Evolutionary conservation across 2,113 vertebrate species (phyloP), one percentile per base, ranked within the genome.

Genomic region (Hystrix brachyura): DNA sequence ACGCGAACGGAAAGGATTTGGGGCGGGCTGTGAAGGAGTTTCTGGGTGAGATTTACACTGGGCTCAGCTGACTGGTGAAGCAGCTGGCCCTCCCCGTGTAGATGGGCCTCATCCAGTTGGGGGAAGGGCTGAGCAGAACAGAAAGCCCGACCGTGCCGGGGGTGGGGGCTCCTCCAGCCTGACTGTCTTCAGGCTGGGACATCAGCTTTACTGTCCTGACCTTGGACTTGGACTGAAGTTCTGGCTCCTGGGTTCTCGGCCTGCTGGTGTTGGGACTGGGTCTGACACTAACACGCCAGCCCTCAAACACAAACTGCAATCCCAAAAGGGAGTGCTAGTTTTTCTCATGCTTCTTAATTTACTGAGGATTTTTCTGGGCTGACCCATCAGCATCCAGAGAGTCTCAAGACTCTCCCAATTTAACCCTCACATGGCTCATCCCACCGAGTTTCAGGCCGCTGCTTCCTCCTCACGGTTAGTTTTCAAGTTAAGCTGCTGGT

Each of bases 81-180:
- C 46, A 87, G 14, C 7, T 25, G 53, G 34, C n/a, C 23, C 19
- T 57, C 5, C 62, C 87, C 7, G 0, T 19, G 59, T 32, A 32
- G 76, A 55, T 76, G 86, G 78, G 46, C 10, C 51, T 86, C 29
- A n/a, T 53, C 57, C 62, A 71, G 2, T 38, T 38, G 38, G 38
- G 32, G 59, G 13, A 62, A 51, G 27, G 34, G 43, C n/a, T 57
- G 57, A 51, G 55, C 21, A 32, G 32, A 11, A 14, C n/a, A 4
- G 80, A 62, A 64, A 0, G 1, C 0, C 17, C 2, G 21, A 0
- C 4, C 27, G 25, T 80, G 71, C 29, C n/a, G 7, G 0, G 13
- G 67, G 48, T 18, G 5, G 64, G 17, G 5, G n/a, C 19, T 17
- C 25, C 27, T 55, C 27, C 59, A 60, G 69, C 65, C 65, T 74